Percentiles rank a stretch among this genome's conserved stretches.
These are phyloP conservation scores for Agapostemon virescens DNA, from an alignment of 2,888 invertebrate species.

Conservation along the genomic window DNA sequence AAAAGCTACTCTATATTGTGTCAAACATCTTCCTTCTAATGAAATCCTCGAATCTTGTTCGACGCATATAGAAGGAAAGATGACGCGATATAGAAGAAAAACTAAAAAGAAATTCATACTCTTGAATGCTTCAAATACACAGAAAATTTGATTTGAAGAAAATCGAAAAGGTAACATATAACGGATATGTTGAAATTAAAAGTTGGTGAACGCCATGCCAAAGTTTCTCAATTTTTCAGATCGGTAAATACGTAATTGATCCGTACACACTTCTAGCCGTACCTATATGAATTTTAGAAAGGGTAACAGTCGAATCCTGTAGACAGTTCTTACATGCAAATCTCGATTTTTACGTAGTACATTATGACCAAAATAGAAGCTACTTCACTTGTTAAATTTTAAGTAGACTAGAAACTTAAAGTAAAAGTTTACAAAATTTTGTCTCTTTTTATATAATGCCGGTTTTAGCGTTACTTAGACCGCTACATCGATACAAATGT, in stretches of 20 bases:
- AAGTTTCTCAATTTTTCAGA: conserved; percentile 42
- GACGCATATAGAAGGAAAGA: conserved; percentile 62
- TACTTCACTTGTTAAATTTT: conserved; percentile 67
- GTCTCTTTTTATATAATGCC: conserved; percentile 55
- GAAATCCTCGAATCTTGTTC: conserved; percentile 38
- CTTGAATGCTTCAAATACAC: neutral
- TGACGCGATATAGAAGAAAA: conserved; percentile 55
- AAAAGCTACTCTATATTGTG: conserved; percentile 56
- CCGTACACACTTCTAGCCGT: conserved; percentile 62
- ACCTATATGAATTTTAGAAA: conserved; percentile 52
- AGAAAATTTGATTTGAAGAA: conserved; percentile 9
- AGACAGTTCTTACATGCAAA: conserved; percentile 62
- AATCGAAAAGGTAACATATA: neutral
- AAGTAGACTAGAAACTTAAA: conserved; percentile 76
- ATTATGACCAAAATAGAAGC: conserved; percentile 71
- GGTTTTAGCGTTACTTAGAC: conserved; percentile 64
- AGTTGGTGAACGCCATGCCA: conserved; percentile 23
- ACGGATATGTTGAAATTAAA: conserved; percentile 14
- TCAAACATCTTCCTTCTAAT: conserved; percentile 69
- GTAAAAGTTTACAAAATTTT: conserved; percentile 70
- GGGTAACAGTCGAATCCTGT: conserved; percentile 57
- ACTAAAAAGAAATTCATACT: conserved; percentile 26
- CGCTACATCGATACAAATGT: conserved; percentile 65
- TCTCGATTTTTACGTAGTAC: conserved; percentile 60
- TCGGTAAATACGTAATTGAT: conserved; percentile 56